Base-by-base conservation (phyloP, 2,888 invertebrate genomes). In the Cheilosia variabilis region DNA sequence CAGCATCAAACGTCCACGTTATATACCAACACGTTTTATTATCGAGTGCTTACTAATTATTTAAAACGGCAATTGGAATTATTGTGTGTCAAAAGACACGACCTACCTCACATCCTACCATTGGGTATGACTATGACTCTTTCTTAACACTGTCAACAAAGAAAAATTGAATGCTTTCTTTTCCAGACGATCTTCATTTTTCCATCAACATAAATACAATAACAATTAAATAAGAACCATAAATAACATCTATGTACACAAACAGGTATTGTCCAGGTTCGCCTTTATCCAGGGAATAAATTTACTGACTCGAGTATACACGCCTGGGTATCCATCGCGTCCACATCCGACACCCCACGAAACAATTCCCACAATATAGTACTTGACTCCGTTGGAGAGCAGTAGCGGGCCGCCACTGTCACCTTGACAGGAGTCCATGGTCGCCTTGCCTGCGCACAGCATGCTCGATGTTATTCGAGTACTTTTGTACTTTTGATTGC, bases 361-460 rank as follows among this genome's bases (percentile, higher is more conserved):
- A 0, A 97, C 97, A 88, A 97, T 96, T 41, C 97, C 97, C 69
- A 96, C 95, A 72, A 97, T 95, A 92, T 96, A 96, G 89, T 94
- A 95, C 91, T 95, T 96, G 78, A 96, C 96, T 41, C 95, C 96
- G 88, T 94, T 95, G 87, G 96, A 95, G 4, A 97, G 92, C 0
- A 97, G 93, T 53, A 97, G 92, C 0, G 97, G 97, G 0, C 97
- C 97, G 17, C 97, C 97, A 88, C 97, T 97, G 91, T 97, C 97
- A 0, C 97, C 97, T 92, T 97, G 97, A 89, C 97, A 97, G 0
- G 97, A 97, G 92, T 97, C 97, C 90, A 96, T 95, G 6, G 94
- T 94, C 2, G 96, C 96, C 87, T 95, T 94, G 15, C 97, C 97
- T 9, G 97, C 97, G 90, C 97, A 97, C 77, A 97, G 90, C 97